Evolutionary conservation across 2,113 vertebrate species (phyloP), one percentile per base, ranked within the genome.

Genomic region (Chunga burmeisteri): DNA sequence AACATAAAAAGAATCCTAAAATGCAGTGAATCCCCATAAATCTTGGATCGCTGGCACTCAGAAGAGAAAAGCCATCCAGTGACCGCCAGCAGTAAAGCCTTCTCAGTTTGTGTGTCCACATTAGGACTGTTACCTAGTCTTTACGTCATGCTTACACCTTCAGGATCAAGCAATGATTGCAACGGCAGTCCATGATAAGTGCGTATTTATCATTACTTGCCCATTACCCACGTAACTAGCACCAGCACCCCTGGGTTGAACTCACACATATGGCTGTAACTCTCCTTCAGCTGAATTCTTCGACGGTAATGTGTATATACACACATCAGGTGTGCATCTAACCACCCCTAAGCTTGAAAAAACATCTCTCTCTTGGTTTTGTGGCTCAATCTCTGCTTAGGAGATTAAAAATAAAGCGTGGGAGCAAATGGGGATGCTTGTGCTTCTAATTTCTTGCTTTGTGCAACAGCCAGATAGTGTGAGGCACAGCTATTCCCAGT

Each of bases 371-470:
- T 79, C 65, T 78, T 47, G 19, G 36, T 84, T 84, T 49, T 61
- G 77, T 87, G 62, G 62, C 40, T 91, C 70, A 46, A 30, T 49
- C 16, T 71, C 67, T 95, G 53, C 72, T 96, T 72, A 46, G 81
- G 70, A 88, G 84, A 89, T 79, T 88, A 81, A 90, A 95, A 81
- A 56, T 75, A 27, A 79, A 65, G 53, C 6, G 23, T 66, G 65
- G 83, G 77, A 94, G 36, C 61, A 91, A 92, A 94, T 93, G 65
- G 70, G 88, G 92, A 86, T 10, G 2, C 49, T 75, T 75, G 49
- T 68, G 47, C 73, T 94, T 91, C 88, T 93, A 93, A 94, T 88
- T 87, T 70, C 86, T 84, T 94, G 71, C 75, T 73, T 79, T 90
- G 70, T 81, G 83, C 7, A 26, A 68, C 83, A 91, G 73, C 74